Conservation (phyloP, 37 sponge, comb jelly and placozoan genomes). For the Halisarca cf. caerulea region DNA sequence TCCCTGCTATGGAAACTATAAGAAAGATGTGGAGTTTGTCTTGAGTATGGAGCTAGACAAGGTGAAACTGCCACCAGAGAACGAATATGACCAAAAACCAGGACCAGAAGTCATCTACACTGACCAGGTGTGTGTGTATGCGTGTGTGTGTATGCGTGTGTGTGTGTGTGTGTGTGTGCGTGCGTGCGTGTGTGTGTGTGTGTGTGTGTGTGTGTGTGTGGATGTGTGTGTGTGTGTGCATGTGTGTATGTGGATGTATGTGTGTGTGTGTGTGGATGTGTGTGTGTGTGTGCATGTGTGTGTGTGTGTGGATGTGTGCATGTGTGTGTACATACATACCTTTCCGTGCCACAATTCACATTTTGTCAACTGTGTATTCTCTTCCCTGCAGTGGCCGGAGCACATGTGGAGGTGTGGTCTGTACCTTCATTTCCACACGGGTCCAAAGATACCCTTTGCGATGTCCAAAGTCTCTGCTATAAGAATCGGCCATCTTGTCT, state of each 20-base stretch:
- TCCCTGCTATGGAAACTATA: slow-evolving; percentile 7
- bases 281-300: neutral
- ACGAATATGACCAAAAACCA: slow-evolving; percentile 15
- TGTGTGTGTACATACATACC: neutral
- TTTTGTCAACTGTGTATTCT: too few relatives aligned
- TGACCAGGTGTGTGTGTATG: slow-evolving; percentile 12
- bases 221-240: neutral
- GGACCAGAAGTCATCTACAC: slow-evolving; percentile 22
- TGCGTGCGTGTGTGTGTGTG: neutral
- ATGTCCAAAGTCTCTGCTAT: slow-evolving; percentile 7
- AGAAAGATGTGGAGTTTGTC: neutral
- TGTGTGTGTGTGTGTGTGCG: neutral
- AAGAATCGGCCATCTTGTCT: neutral
- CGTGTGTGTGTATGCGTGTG: neutral
- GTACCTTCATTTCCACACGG: neutral
- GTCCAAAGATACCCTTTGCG: neutral
- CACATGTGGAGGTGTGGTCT: slow-evolving; percentile 23
- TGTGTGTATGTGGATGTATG: neutral
- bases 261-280: neutral
- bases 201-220: neutral
- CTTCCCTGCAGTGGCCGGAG: slow-evolving; percentile 18
- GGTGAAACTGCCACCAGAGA: neutral
- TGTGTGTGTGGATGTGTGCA: neutral
- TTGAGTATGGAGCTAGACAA: neutral
- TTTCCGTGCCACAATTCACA: neutral